Evolutionary conservation across 1,140 invertebrate genomes (phyloP).

Genomic region (Branchinecta lindahli): DNA sequence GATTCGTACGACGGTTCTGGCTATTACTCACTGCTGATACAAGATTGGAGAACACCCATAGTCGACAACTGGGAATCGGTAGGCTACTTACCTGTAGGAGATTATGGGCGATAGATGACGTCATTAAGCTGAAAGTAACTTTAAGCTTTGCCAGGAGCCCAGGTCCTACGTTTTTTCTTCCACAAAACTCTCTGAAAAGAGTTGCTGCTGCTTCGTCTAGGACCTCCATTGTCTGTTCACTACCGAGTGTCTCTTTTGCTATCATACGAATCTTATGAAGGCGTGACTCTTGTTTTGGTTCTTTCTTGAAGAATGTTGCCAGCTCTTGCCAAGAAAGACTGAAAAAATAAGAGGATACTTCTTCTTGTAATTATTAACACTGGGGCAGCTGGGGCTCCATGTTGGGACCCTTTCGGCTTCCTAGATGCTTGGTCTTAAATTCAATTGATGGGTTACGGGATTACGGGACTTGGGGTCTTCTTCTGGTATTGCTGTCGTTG

Average conservation of each 20-base stretch:
- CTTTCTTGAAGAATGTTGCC: neutral
- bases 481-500: no score
- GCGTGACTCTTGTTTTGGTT: neutral
- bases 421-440: no score
- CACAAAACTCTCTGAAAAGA: neutral
- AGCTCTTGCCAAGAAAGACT: neutral
- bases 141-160: neutral
- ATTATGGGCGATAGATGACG: slow-evolving; percentile 6
- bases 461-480: no score
- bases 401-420: no score
- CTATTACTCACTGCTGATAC: no score
- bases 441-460: no score
- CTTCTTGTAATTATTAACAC: no score
- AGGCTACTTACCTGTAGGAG: neutral
- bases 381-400: no score
- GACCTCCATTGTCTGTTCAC: neutral
- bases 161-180: neutral
- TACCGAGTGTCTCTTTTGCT: neutral
- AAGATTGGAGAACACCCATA: no score
- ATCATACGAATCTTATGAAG: neutral
- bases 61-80: no score
- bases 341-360: neutral
- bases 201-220: neutral
- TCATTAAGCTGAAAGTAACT: neutral
- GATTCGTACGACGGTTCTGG: no score